Evolutionary conservation across 2,113 vertebrate species (phyloP), one percentile per base, ranked within the genome.

Genomic region (Festucalex cinctus): DNA sequence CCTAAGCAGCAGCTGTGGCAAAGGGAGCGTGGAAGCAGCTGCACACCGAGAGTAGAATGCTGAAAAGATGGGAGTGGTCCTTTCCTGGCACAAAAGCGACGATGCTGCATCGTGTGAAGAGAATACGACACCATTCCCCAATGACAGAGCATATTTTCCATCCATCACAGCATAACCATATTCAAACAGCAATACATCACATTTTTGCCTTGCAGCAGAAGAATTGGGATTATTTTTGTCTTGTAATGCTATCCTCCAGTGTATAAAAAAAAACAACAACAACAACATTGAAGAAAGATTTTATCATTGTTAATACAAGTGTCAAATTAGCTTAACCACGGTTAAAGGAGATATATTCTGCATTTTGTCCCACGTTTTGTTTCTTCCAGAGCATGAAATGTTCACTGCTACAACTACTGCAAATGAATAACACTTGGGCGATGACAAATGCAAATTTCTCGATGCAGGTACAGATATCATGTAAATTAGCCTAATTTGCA

Each of bases 11-110:
- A 85, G 81, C 87, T 88, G 88, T 77, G 74, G 80, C 26, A 28
- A 75, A 39, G 81, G 82, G 74, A 79, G 81, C 68, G 78, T 70
- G 39, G 46, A 70, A 81, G 76, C 87, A 88, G 86, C 88, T 89
- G 88, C 73, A 72, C 60, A 49, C 65, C 59, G 66, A 67, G 73
- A 79, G 69, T 73, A 80, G 81, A 84, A 86, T 85, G 73, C 67
- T 76, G 0, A 53, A 41, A 57, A 70, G 71, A 86, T 76, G 83
- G 86, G 85, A 85, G 86, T 84, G 88, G 80, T 83, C 76, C 82
- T 65, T 12, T 57, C 32, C 43, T 66, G 43, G 63, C 68, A 48
- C 58, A 24, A 74, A 69, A 63, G 22, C 63, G 66, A 62, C 66
- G 20, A 26, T 66, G 66, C 26, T 81, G 71, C 72, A 74, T 85